Percentiles rank a stretch among this genome's conserved stretches.
phyloP scores from a whole-genome alignment of 2,113 vertebrate genomes.

The Mesocricetus auratus region DNA sequence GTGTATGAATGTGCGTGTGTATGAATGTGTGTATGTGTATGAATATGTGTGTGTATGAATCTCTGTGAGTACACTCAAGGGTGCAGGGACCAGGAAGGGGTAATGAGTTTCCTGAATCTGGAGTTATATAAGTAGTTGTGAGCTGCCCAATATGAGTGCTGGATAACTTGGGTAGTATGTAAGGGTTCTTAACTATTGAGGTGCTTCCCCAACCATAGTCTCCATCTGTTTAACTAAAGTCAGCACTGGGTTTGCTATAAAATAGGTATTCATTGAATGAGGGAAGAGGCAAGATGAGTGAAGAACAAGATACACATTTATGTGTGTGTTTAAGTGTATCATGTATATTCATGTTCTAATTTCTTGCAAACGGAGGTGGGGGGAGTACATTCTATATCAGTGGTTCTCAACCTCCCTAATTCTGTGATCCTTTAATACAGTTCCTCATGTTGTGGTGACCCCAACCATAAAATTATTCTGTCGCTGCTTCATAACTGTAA shows the following conservation, averaged over 20 bases:
- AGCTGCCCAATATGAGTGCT: background rate
- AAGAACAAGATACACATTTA: background rate
- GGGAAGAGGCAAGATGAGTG: background rate
- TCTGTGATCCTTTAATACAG: background rate
- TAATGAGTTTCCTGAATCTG: background rate
- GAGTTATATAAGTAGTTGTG: background rate
- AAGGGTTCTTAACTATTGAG: background rate
- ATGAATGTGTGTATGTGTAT: too few species aligned
- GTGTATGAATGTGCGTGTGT: background rate
- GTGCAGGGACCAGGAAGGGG: background rate
- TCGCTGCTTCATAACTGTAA: background rate
- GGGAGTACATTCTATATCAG: background rate
- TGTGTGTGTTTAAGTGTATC: background rate
- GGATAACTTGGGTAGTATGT: background rate
- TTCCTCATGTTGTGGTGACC: background rate
- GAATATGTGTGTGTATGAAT: background rate
- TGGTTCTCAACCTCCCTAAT: background rate
- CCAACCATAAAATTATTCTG: background rate
- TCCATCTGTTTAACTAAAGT: background rate
- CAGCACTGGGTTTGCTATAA: accelerated
- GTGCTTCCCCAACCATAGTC: background rate
- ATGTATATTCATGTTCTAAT: background rate
- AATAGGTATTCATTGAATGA: background rate
- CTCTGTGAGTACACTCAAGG: background rate
- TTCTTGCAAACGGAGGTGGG: background rate